Conservation (phyloP, 23 tunicate genomes). For the Diplosoma virens region DNA sequence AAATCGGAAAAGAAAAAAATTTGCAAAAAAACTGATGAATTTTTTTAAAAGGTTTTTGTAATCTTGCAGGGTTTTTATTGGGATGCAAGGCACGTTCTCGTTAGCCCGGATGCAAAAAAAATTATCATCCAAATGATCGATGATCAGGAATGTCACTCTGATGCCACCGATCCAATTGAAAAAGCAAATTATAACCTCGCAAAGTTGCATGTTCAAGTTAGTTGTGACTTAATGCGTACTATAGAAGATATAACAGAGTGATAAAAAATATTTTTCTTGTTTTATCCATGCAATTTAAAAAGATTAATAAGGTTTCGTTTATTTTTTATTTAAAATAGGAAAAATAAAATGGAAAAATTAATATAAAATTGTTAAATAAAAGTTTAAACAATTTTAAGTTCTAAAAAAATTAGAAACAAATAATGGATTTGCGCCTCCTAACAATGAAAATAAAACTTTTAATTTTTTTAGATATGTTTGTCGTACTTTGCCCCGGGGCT, state of each 20-base stretch:
- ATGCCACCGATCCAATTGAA: constrained; percentile 18
- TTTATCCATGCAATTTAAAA: too few relatives aligned
- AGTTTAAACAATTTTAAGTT: too few relatives aligned
- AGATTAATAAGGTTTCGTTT: too few relatives aligned
- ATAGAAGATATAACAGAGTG: background rate
- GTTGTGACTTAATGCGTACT: background rate
- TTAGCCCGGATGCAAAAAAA: constrained; percentile 47
- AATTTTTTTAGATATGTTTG: constrained; percentile 82
- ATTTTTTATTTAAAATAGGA: background rate
- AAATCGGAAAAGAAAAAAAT: too few relatives aligned
- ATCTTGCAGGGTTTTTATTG: constrained; percentile 77
- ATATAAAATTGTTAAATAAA: too few relatives aligned
- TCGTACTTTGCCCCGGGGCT: constrained; percentile 93
- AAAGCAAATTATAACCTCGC: constrained; percentile 69
- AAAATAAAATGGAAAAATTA: too few relatives aligned
- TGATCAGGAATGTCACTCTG: constrained; percentile 64
- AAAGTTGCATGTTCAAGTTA: constrained; percentile 85
- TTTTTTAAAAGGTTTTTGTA: too few relatives aligned
- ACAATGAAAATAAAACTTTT: too few relatives aligned
- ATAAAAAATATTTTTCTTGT: too few relatives aligned
- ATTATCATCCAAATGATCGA: constrained; percentile 74
- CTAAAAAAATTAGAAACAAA: too few relatives aligned
- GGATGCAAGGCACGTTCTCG: constrained; percentile 85
- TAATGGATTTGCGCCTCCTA: too few relatives aligned
- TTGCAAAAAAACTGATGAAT: too few relatives aligned